These are phyloP conservation scores for Galemys pyrenaicus DNA, from an alignment of 2,113 vertebrate species.

Conservation along the genomic window DNA sequence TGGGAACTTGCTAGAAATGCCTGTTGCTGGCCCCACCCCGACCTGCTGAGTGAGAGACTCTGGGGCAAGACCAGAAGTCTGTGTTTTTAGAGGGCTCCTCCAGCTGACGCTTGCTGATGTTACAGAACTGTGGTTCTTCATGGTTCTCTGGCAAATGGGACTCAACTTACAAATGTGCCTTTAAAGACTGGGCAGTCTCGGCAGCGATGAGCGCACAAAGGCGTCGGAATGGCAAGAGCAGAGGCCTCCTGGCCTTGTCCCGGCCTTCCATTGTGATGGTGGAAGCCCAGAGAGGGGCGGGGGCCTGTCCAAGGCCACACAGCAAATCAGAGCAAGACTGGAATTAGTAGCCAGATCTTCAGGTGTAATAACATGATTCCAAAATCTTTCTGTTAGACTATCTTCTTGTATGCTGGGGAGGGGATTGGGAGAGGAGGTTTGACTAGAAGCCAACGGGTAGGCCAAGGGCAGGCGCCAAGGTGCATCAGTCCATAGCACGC, in stretches of 20 bases:
- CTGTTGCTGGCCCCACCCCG: not conserved
- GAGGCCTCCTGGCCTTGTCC: not conserved
- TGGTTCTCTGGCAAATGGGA: not conserved
- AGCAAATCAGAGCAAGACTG: not conserved
- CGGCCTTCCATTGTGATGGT: not conserved
- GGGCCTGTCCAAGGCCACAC: not conserved
- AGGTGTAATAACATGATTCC: not conserved
- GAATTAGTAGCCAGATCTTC: not conserved
- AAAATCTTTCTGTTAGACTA: not conserved
- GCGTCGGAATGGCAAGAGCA: fast-evolving
- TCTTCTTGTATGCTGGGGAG: not conserved
- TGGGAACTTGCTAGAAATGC: not conserved
- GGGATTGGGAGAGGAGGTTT: not conserved
- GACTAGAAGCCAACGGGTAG: not conserved
- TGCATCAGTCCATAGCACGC: not conserved
- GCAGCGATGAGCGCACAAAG: not conserved
- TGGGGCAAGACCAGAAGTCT: not conserved
- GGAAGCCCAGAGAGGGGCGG: not conserved
- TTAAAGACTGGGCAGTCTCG: not conserved
- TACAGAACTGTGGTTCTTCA: not conserved
- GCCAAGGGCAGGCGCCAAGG: not conserved
- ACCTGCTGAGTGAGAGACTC: not conserved
- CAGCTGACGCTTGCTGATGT: not conserved
- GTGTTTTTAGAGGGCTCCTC: not conserved
- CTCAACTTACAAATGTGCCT: not conserved